phyloP scores from a whole-genome alignment of 2,113 vertebrate species.

The Mungos mungo region DNA sequence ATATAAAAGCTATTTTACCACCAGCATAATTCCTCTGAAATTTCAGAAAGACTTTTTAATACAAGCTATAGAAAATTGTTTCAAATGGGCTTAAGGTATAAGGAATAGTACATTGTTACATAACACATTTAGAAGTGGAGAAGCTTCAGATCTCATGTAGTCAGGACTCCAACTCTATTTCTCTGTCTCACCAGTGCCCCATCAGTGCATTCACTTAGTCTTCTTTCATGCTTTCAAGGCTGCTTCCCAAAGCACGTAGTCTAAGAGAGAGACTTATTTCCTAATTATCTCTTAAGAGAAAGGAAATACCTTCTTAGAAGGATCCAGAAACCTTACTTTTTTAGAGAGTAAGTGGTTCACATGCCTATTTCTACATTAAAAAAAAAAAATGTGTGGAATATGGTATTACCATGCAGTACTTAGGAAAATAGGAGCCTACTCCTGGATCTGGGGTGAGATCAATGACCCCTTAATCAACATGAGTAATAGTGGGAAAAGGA shows the following conservation, averaged over 20 bases:
- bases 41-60: neutral
- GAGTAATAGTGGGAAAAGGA: neutral
- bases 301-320: too few species aligned
- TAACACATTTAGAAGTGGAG: neutral
- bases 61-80: neutral
- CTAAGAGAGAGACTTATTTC: neutral
- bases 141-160: neutral
- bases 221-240: neutral
- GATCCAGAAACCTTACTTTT: neutral
- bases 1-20: neutral
- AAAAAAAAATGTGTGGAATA: neutral
- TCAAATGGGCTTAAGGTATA: neutral
- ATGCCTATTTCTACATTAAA: neutral
- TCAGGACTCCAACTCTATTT: neutral
- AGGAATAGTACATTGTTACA: neutral
- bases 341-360: neutral
- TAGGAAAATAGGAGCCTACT: neutral
- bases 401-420: neutral
- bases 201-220: neutral
- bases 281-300: too few species aligned
- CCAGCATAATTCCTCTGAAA: neutral
- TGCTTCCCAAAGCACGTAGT: neutral
- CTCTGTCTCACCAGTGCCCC: neutral
- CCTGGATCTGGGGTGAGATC: neutral
- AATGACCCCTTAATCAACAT: neutral